Evolutionary conservation across 2,797 vertebrate species (phyloP), one percentile per base, ranked within the genome.

Genomic region (Setipinna tenuifilis): DNA sequence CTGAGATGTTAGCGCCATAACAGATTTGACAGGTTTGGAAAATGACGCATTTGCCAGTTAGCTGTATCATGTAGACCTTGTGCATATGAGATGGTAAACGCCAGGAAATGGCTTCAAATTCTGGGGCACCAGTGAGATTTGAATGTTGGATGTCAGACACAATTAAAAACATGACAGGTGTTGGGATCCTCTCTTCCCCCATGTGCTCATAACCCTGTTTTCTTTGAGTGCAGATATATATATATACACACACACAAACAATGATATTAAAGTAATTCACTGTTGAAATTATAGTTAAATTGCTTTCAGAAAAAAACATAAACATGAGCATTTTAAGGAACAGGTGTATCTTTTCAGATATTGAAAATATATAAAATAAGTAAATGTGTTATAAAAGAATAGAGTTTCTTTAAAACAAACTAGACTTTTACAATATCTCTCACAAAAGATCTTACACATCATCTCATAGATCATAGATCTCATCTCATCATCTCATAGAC

Each of bases 21-120:
- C 71, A 78, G 71, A 78, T 78, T 44, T 31, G 9, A 78, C 71
- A 78, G 71, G 17, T 78, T 21, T 41, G 35, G 35, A 78, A 41
- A 78, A 78, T 44, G 71, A 41, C 28, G 19, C 71, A 10, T 78
- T 44, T 44, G 31, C 19, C 19, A 19, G 35, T 17, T 35, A 41
- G 35, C 31, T 71, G 65, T 28, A 71, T 14, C 16, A n/a, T 78
- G 71, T 44, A 19, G 71, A 78, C 17, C 19, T 44, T 78, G 31
- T 31, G 1, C 71, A 78, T 78, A 78, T 78, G 71, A 31, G 71
- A 17, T 19, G 71, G 41, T 78, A 44, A 44, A 78, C 2, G 35
- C 17, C 17, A 78, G 6, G 31, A 78, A 78, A 78, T 78, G 31
- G 35, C 31, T 78, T 44, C 35, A 44, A 78, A 78, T 44, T 78